Evolutionary conservation across 1,140 invertebrate species (phyloP).

Genomic region (Carposina sasakii): DNA sequence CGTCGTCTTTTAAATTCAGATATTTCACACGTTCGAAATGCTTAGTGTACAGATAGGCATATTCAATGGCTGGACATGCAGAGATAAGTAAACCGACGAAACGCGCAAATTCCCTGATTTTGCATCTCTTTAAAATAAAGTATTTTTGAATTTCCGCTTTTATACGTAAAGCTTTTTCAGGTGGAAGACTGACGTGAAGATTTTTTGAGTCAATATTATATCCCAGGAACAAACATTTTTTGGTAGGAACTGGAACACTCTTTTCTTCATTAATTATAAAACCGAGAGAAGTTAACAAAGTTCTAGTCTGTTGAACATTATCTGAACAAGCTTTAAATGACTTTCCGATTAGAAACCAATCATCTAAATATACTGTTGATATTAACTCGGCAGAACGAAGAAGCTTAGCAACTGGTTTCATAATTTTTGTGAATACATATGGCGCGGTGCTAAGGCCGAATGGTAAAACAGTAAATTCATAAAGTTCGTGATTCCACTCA

Average conservation of each 20-base stretch:
- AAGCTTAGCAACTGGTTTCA: conserved; percentile 4
- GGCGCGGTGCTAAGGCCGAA: conserved; percentile 5
- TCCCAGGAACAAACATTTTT: neutral
- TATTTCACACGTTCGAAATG: neutral
- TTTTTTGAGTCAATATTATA: neutral
- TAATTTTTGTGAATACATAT: conserved; percentile 6
- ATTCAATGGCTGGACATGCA: neutral
- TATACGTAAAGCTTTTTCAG: neutral
- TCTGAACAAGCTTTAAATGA: neutral
- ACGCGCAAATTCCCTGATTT: neutral
- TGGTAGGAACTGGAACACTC: neutral
- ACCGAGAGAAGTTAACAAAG: neutral
- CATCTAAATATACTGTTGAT: conserved; percentile 7
- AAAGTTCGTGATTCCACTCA: conserved; percentile 2
- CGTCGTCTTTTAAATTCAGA: neutral
- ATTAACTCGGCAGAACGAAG: neutral
- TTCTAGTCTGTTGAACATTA: neutral
- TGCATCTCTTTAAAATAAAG: neutral
- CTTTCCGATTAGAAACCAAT: conserved; percentile 1
- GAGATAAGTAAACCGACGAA: neutral
- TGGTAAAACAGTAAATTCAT: conserved; percentile 3
- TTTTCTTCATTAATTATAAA: neutral
- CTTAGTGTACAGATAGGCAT: conserved; percentile 6
- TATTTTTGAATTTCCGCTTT: neutral
- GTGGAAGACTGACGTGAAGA: neutral